phyloP scores from a whole-genome alignment of 2,888 invertebrate species.

The Aromia moschata region DNA sequence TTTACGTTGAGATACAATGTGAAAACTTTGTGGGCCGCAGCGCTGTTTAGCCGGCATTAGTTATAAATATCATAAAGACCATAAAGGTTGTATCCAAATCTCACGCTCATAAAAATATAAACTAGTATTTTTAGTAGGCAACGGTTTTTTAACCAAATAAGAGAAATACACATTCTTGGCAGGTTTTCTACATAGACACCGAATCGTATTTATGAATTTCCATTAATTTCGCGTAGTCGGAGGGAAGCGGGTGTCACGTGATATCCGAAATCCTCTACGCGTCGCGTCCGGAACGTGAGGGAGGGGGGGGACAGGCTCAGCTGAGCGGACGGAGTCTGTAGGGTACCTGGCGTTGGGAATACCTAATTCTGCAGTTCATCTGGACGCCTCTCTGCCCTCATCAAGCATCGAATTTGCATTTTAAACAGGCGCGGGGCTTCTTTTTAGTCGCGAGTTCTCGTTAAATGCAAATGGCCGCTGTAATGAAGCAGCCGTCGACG shows the following conservation, averaged over 20 bases:
- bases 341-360: conserved; percentile 34
- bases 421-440: conserved; percentile 44
- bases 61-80: too few species aligned
- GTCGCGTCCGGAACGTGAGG: too few species aligned
- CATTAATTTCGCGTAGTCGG: conserved; percentile 25
- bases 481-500: conserved; percentile 51
- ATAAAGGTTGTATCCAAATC: too few species aligned
- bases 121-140: too few species aligned
- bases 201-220: too few species aligned
- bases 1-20: too few species aligned
- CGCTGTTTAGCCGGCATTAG: too few species aligned
- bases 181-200: too few species aligned
- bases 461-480: conserved; percentile 60
- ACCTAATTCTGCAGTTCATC: conserved; percentile 56
- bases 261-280: conserved; percentile 1
- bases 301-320: conserved; percentile 18
- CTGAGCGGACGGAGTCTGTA: conserved; percentile 27
- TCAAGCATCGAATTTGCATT: conserved; percentile 43
- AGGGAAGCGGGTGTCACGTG: conserved; percentile 13
- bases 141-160: too few species aligned
- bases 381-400: conserved; percentile 48
- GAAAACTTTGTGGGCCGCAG: too few species aligned
- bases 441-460: conserved; percentile 51
- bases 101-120: too few species aligned
- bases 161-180: too few species aligned